Base-by-base conservation (phyloP, 2,888 invertebrate species). In the Desoria tigrina region DNA sequence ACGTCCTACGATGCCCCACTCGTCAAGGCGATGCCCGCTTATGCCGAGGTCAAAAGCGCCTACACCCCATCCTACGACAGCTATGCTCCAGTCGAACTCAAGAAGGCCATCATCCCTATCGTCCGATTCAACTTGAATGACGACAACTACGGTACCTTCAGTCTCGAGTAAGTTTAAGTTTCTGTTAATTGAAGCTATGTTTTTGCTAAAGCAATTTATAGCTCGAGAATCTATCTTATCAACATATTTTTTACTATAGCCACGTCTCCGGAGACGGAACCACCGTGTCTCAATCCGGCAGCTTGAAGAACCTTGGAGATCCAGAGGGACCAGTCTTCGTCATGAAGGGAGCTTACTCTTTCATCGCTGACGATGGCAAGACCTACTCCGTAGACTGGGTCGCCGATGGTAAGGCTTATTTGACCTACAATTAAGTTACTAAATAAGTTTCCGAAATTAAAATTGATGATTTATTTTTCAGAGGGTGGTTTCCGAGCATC, bases 291-390 rank as follows among this genome's bases (percentile, higher is more conserved):
- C 24, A 57, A 23, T 27, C 49, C 7, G 66, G 66, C 23, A 21
- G 9, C 18, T 54, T 66, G 9, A 66, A 59, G 62, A 45, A 58
- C 27, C 54, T 66, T 32, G 66, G 62, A 45, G 66, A 59, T 11
- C 2, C 4, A 2, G 62, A 66, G 28, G 66, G 62, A 23, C 66
- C 66, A 62, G 66, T 62, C n/a, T 14, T n/a, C 11, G 68, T 71
- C 26, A 66, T 64, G 53, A 27, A 27, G 16, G 71, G 71, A 57
- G 57, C 64, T 39, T 71, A 71, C 64, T 58, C 58, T 42, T 71
- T 59, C 61, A 39, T 68, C 24, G 68, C 63, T 24, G 61, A 63
- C 11, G 71, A 71, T 39, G 63, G 63, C 32, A 66, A 63, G 45
- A 65, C 70, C 42, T 70, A 70, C 65, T 23, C 21, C 2, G 49